These are phyloP conservation scores for Otis tarda DNA, from an alignment of 2,113 vertebrate genomes.

Conservation along the genomic window DNA sequence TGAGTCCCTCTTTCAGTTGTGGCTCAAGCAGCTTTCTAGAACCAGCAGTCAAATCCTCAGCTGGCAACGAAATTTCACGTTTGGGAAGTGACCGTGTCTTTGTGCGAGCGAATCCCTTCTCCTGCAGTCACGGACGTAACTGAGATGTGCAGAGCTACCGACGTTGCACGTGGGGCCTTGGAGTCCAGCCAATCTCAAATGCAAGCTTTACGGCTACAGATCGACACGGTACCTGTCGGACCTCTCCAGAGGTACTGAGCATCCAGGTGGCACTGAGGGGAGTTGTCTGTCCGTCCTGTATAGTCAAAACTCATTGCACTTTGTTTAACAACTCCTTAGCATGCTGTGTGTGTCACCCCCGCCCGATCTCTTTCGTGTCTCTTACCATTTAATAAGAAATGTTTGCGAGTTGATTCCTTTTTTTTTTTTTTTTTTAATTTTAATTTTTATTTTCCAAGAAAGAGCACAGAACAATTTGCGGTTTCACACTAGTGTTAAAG, in stretches of 20 bases:
- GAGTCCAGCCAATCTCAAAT: neutral
- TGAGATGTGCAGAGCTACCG: conserved; percentile 10
- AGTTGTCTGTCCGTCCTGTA: conserved; percentile 9
- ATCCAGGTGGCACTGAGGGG: neutral
- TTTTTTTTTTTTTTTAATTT: neutral
- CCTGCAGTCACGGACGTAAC: neutral
- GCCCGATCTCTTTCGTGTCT: conserved; percentile 3
- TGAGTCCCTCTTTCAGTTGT: conserved; percentile 33
- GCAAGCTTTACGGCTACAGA: neutral
- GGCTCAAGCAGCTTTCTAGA: conserved; percentile 47
- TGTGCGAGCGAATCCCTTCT: neutral
- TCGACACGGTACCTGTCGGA: neutral
- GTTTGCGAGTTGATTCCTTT: conserved; percentile 34
- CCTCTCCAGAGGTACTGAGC: neutral
- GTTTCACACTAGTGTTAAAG: conserved; percentile 52
- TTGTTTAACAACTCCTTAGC: conserved; percentile 44
- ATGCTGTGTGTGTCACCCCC: conserved; percentile 41
- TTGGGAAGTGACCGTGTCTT: neutral
- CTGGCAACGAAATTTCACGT: conserved; percentile 14
- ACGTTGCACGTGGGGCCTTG: neutral
- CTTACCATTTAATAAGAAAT: conserved; percentile 47
- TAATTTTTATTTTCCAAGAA: conserved; percentile 38
- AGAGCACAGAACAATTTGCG: conserved; percentile 64
- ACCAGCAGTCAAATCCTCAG: neutral
- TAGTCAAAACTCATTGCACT: conserved; percentile 60